Evolutionary conservation across 2,888 invertebrate genomes (phyloP), one percentile per base, ranked within the genome.

Genomic region (Mechanitis messenoides): DNA sequence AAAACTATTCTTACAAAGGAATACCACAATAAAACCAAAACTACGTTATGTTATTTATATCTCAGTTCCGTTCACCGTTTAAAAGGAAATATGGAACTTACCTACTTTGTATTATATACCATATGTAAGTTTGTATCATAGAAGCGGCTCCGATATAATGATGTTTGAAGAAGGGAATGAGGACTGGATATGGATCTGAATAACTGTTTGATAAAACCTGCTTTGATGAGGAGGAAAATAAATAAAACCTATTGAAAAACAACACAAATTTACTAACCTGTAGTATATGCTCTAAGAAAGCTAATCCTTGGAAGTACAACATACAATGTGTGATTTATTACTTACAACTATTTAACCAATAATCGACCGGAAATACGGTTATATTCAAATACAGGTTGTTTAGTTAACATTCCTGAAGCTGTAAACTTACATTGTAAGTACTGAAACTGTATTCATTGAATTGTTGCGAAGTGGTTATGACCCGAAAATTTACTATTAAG

Each of bases 401-500:
- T 60, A 65, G 65, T 66, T 63, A 62, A 57, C 64, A 65, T 66
- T 59, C 66, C 65, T 61, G 55, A 65, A 57, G 56, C 64, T 55
- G 62, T 68, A 67, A 72, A 71, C 59, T 63, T 64, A 71, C 67
- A 71, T 66, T 71, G 69, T 71, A 64, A 20, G 56, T 58, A 67
- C 66, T 68, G 67, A 62, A 62, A 20, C 45, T 56, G 53, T 60
- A 55, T 50, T 47, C 47, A 35, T 20, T 33, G 50, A 42, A 57
- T 50, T 35, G 38, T 35, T 55, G 55, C 28, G 45, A 38, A 42
- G 42, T 42, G 42, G 28, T 42, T 42, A 55, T 31, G 58, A 45
- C 53, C 11, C 31, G 31, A 50, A 50, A 50, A 50, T 50, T 28
- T 50, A 50, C 12, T 50, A 50, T 50, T 31, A 31, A 31, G 2